Conservation (phyloP, 37 sponge, comb jelly and placozoan species). For the Oopsacas minuta region DNA sequence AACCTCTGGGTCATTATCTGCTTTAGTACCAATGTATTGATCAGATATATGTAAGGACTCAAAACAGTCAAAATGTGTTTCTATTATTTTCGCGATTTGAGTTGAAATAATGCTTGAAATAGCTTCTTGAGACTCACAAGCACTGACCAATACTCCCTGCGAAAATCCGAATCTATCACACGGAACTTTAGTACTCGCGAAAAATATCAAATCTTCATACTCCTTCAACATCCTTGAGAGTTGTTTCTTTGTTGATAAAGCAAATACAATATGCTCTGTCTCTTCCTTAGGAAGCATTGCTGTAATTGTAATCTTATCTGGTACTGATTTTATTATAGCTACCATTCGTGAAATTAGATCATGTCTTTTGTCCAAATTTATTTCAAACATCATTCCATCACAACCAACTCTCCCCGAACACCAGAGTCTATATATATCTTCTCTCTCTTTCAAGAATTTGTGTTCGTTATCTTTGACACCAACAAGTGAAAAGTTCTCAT, state of each 20-base stretch:
- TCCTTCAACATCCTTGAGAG: conserved; percentile 7
- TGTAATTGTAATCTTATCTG: neutral
- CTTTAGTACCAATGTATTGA: neutral
- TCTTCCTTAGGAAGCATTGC: conserved; percentile 3
- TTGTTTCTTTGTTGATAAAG: neutral
- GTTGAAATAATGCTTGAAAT: neutral
- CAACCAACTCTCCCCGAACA: conserved; percentile 12
- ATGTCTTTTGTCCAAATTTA: conserved; percentile 15
- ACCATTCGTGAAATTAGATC: neutral
- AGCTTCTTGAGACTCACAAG: neutral
- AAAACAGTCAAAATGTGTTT: neutral
- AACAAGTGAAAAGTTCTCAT: neutral
- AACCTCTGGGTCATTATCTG: neutral
- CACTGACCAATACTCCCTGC: neutral
- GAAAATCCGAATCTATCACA: conserved; percentile 16
- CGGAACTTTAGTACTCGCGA: neutral
- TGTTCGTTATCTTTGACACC: neutral
- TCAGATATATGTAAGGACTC: neutral
- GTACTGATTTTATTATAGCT: neutral
- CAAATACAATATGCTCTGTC: neutral
- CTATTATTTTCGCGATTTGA: conserved; percentile 9
- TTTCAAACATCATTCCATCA: conserved; percentile 8
- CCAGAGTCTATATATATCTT: neutral
- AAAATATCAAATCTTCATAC: conserved; percentile 18
- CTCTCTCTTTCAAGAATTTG: neutral